phyloP scores from a whole-genome alignment of 2,888 invertebrate genomes.

The Prenolepis imparis region DNA sequence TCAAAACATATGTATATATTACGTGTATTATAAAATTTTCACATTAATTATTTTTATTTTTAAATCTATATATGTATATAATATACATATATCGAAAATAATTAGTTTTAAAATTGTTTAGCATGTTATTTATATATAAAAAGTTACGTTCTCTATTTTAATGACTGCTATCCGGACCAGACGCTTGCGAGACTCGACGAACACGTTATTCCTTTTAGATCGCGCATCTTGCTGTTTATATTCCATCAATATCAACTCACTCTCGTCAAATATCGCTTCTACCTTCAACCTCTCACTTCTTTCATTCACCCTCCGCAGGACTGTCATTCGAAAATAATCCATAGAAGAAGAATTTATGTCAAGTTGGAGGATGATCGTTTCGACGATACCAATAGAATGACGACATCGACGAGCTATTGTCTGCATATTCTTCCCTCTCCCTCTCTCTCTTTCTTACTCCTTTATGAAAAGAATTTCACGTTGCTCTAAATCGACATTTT shows the following conservation, averaged over 20 bases:
- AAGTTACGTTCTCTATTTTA: neutral
- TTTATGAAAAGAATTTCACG: neutral
- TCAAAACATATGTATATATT: neutral
- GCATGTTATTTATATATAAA: neutral
- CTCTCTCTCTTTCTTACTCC: neutral
- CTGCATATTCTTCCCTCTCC: constrained; percentile 56
- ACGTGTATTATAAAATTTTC: neutral
- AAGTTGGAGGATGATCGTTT: constrained; percentile 77
- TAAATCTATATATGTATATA: neutral
- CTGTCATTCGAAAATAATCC: constrained; percentile 75
- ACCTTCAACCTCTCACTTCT: neutral
- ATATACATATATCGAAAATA: neutral
- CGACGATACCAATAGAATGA: constrained; percentile 57
- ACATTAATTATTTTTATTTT: constrained; percentile 3
- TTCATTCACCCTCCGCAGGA: constrained; percentile 32
- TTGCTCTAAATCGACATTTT: neutral
- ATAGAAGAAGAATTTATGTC: constrained; percentile 80
- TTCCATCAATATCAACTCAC: neutral
- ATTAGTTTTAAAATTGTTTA: neutral
- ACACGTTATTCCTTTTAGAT: constrained; percentile 1
- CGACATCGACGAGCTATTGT: constrained; percentile 79
- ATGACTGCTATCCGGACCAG: neutral
- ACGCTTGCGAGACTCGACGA: neutral
- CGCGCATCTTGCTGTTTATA: constrained; percentile 9
- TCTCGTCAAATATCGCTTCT: constrained; percentile 6